Conservation (phyloP, 1,140 invertebrate species). For the Bombus balteatus region DNA sequence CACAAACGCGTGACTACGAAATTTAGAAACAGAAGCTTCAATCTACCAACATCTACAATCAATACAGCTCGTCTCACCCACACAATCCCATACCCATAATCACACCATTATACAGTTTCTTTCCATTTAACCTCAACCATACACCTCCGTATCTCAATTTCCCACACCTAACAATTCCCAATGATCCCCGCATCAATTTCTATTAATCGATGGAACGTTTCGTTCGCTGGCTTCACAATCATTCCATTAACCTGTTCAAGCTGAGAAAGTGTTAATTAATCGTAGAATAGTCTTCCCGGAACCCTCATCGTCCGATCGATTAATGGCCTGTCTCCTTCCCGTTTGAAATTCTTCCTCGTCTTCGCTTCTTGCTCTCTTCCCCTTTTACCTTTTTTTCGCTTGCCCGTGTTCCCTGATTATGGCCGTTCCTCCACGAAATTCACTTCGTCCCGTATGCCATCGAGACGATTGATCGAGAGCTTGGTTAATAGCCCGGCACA, state of each 20-base stretch:
- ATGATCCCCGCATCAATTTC: neutral
- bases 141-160: neutral
- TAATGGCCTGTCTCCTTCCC: neutral
- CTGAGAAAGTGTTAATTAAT: slow-evolving; percentile 2
- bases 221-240: neutral
- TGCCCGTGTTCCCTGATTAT: neutral
- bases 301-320: neutral
- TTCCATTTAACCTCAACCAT: neutral
- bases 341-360: no score
- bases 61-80: neutral
- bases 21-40: neutral
- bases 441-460: neutral
- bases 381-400: no score
- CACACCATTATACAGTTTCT: neutral
- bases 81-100: neutral
- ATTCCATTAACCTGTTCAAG: neutral
- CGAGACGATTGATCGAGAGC: slow-evolving; percentile 19
- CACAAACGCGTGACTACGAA: neutral
- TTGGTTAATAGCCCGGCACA: slow-evolving; percentile 31
- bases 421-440: neutral
- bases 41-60: neutral
- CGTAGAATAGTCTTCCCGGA: neutral
- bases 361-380: neutral
- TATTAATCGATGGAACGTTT: neutral
- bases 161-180: neutral